These are phyloP conservation scores for Ichneumoninae sp. DNA, from an alignment of 2,888 invertebrate genomes.

Conservation along the genomic window DNA sequence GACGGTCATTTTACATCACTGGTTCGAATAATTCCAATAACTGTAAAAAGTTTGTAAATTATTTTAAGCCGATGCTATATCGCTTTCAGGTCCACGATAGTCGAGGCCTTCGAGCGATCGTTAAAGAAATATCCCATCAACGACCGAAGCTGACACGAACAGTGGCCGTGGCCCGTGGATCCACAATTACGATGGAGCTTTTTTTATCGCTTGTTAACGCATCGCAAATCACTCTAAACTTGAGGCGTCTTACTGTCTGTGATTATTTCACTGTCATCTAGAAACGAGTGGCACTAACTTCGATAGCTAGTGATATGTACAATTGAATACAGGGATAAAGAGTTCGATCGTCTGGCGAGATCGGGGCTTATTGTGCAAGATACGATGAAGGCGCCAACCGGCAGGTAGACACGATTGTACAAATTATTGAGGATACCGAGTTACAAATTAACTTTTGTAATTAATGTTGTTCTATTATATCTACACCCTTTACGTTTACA, in stretches of 20 bases:
- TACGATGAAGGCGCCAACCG: neutral
- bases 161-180: slow-evolving; percentile 15
- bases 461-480: slow-evolving; percentile 44
- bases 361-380: neutral
- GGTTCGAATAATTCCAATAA: neutral
- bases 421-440: slow-evolving; percentile 39
- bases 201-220: slow-evolving; percentile 9
- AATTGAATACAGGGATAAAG: slow-evolving; percentile 12
- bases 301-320: slow-evolving; percentile 3
- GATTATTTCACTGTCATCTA: neutral
- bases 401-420: slow-evolving; percentile 41
- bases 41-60: no score
- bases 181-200: slow-evolving; percentile 15
- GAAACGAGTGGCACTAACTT: slow-evolving; percentile 4
- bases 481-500: slow-evolving; percentile 46
- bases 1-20: neutral
- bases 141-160: slow-evolving; percentile 65
- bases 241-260: neutral
- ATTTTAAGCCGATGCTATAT: slow-evolving; percentile 73
- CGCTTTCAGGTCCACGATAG: slow-evolving; percentile 89
- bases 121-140: slow-evolving; percentile 84
- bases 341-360: slow-evolving; percentile 8
- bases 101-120: slow-evolving; percentile 91
- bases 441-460: slow-evolving; percentile 55
- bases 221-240: slow-evolving; percentile 20